Base-by-base conservation (phyloP, 2,888 invertebrate genomes). In the Silvanus unidentatus region DNA sequence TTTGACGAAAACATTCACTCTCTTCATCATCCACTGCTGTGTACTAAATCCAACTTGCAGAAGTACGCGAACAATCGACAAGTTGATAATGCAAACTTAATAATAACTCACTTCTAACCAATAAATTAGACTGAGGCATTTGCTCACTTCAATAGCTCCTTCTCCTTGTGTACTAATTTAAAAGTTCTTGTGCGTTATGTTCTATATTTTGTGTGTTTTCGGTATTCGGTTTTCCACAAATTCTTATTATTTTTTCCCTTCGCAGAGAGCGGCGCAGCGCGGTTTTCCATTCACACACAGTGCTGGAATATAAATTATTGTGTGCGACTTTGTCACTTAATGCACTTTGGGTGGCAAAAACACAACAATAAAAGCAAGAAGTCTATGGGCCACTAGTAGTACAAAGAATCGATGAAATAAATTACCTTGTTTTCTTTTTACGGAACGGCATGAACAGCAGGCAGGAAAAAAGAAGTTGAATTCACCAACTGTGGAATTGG, bases 31-130 rank as follows among this genome's bases (percentile, higher is more conserved):
- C 32, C 32, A n/a, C n/a, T n/a, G n/a, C n/a, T n/a, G n/a, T 32
- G 3, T 22, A 22, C 22, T 22, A 22, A 55, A 58, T 56, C 57
- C 57, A 59, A 58, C 52, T 49, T 45, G 50, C 48, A 58, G 59
- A 55, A 54, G 8, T 22, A 50, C 50, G 54, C 41, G 52, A 60
- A 63, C 64, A 65, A 66, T 65, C 62, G 63, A 64, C 63, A 64
- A 65, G 64, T 66, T 62, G 59, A 65, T 65, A 66, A 67, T 65
- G 63, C 66, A 65, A 65, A 64, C 64, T 65, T 64, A 65, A 63
- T 65, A 62, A 63, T 62, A 62, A 62, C 54, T 59, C 52, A 52
- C 52, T 57, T 52, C 55, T 53, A 56, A 58, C 57, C 58, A 52
- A 62, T 58, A 59, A 58, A 59, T 59, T 57, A 54, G 52, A 49